Evolutionary conservation across 1,140 invertebrate genomes (phyloP), one percentile per base, ranked within the genome.

Genomic region (Anoplophora glabripennis): DNA sequence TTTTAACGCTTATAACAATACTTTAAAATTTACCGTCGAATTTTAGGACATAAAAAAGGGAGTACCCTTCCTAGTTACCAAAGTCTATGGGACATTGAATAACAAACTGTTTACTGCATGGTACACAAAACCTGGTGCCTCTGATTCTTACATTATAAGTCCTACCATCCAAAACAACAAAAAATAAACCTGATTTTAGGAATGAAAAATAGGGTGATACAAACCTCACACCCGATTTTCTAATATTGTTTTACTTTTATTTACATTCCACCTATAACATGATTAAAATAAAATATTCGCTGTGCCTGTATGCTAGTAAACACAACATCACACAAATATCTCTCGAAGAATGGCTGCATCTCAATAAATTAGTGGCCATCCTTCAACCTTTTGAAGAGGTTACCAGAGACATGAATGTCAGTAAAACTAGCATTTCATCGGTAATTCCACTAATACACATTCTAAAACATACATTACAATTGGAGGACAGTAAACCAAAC

Each of bases 301-400:
- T 47, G 41, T 47, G 35, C 37, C 17, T 60, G 10, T 55, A 38
- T 40, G 48, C 61, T 2, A 54, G 57, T 38, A 57, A 64, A 54
- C 63, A 69, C 44, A 61, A 58, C 47, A 59, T 59, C 51, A 54
- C 52, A 60, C 55, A 61, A 42, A 35, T 57, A 10, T 53, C 54
- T 57, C 59, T 37, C 33, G 59, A 64, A 41, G 54, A 61, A 44
- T 61, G 59, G 53, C 33, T 61, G 40, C 47, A 61, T 21, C 59
- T 63, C 14, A 56, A 64, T 41, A 64, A 57, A 53, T 14, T 61
- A 47, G 53, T 64, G 36, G 15, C 53, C 9, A 49, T 60, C 49
- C 51, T 60, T n/a, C 28, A 17, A 36, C 53, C 52, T 54, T 63
- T 63, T 60, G 57, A 60, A 63, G 61, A 54, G 34, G 56, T 60